Evolutionary conservation across 2,113 vertebrate genomes (phyloP).

Genomic region (Ageneiosus marmoratus): DNA sequence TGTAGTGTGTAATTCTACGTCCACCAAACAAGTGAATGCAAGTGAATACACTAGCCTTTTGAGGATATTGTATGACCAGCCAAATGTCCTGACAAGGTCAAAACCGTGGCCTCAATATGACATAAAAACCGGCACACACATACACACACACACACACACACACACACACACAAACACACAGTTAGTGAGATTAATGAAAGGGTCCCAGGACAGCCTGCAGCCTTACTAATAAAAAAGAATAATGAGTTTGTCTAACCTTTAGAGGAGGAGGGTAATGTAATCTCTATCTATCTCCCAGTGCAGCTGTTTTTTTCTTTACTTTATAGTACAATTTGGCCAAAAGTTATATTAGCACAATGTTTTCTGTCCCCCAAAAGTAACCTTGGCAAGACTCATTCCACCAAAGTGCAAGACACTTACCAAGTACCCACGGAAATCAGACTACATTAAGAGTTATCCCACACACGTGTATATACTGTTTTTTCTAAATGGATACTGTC

Average conservation of each 20-base stretch:
- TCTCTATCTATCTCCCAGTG: slow-evolving; percentile 11
- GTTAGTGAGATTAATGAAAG: slow-evolving; percentile 40
- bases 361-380: background rate
- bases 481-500: too few species aligned
- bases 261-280: slow-evolving; percentile 57
- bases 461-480: too few species aligned
- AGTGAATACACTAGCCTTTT: background rate
- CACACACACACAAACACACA: too few species aligned
- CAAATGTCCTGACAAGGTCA: background rate
- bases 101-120: background rate
- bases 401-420: too few species aligned
- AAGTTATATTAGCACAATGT: background rate
- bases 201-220: slow-evolving; percentile 33
- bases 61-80: background rate
- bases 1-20: background rate
- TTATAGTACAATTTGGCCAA: background rate
- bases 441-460: too few species aligned
- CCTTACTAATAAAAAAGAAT: slow-evolving; percentile 47
- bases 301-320: background rate
- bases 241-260: slow-evolving; percentile 44
- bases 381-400: too few species aligned
- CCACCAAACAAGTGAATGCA: background rate
- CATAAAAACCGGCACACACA: slow-evolving; percentile 5
- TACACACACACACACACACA: slow-evolving; percentile 9
- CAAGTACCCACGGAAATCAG: too few species aligned